Percentiles rank a stretch among this genome's conserved stretches.
Evolutionary conservation across 2,888 invertebrate species (phyloP).

Genomic region (Calameuta filiformis): DNA sequence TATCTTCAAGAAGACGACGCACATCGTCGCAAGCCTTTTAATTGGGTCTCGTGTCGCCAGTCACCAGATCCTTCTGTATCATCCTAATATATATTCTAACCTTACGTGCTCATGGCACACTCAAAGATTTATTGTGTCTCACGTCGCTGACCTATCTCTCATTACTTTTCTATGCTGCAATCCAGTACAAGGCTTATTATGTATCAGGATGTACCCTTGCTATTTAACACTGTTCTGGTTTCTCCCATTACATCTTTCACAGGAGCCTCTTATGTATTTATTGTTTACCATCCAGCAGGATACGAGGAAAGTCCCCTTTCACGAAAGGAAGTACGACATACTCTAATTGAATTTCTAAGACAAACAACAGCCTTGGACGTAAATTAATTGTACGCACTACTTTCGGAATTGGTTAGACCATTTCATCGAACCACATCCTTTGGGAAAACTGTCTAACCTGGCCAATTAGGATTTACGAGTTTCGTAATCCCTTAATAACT

Average conservation of each 20-base stretch:
- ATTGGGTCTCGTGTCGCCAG: conserved; percentile 40
- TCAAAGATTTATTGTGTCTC: not conserved
- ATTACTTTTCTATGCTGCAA: not conserved
- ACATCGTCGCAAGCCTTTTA: conserved; percentile 30
- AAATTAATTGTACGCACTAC: not conserved
- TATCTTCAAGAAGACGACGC: not conserved
- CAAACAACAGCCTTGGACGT: not conserved
- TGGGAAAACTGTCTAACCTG: not conserved
- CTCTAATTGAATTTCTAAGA: not conserved
- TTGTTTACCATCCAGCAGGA: not conserved
- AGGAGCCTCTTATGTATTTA: not conserved
- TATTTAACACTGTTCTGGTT: not conserved
- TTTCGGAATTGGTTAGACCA: not conserved
- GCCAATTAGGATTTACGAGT: conserved; percentile 3
- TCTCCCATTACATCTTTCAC: not conserved
- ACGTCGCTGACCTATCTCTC: not conserved
- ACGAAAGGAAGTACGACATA: not conserved
- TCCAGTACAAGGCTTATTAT: not conserved
- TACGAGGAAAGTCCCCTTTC: not conserved
- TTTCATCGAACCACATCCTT: not conserved
- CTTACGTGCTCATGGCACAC: not conserved
- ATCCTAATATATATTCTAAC: conserved; percentile 5
- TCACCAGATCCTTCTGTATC: conserved; percentile 30
- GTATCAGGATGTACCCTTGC: not conserved
- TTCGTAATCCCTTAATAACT: not conserved